A percentile compares a stretch with the other conserved stretches of the same genome.
These are phyloP conservation scores for Steatocranus sp. DNA, from an alignment of 2,797 vertebrate genomes.

Conservation along the genomic window DNA sequence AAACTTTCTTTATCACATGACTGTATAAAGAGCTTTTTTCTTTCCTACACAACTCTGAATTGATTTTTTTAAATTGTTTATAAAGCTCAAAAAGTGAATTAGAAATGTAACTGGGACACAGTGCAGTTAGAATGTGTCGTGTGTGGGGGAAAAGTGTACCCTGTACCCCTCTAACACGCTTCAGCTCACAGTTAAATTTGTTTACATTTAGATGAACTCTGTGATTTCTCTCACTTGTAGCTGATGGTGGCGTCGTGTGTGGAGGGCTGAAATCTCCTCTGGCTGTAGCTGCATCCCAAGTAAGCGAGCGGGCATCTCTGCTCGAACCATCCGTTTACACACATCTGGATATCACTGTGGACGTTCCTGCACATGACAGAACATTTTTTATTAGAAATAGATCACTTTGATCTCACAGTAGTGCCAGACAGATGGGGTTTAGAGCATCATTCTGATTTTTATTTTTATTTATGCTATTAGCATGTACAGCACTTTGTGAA, in stretches of 20 bases:
- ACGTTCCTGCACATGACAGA: slow-evolving; percentile 73
- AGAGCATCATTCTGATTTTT: background rate
- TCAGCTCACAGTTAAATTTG: background rate
- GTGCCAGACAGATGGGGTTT: background rate
- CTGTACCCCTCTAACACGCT: background rate
- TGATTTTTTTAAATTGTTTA: background rate
- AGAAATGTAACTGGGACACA: background rate
- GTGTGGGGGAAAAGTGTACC: background rate
- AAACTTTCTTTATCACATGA: background rate
- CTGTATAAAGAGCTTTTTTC: background rate
- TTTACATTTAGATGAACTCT: background rate
- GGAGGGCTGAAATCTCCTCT: slow-evolving; percentile 82
- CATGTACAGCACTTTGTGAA: no score
- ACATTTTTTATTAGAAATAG: background rate
- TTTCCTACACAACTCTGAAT: background rate
- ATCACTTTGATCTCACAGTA: background rate
- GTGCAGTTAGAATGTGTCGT: background rate
- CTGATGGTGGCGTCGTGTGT: slow-evolving; percentile 78
- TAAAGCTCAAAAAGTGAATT: background rate
- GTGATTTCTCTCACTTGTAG: slow-evolving; percentile 63
- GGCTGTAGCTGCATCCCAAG: slow-evolving; percentile 89
- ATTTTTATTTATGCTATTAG: no score
- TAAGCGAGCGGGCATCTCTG: slow-evolving; percentile 91
- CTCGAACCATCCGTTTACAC: slow-evolving; percentile 90
- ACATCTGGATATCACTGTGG: slow-evolving; percentile 88